Evolutionary conservation across 2,888 invertebrate genomes (phyloP), one percentile per base, ranked within the genome.

Genomic region (Tribolium freemani): DNA sequence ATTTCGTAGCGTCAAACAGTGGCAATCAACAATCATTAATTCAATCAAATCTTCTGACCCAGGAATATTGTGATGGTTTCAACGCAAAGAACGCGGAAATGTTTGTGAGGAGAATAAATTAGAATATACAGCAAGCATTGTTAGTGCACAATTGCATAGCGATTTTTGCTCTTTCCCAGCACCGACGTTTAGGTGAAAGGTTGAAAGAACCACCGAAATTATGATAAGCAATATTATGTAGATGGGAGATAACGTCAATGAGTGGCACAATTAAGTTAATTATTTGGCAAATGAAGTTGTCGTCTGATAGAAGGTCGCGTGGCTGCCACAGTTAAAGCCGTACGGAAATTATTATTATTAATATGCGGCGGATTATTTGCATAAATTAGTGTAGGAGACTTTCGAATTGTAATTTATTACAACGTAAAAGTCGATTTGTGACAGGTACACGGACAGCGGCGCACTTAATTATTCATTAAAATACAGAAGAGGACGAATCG

Each of bases 381-480:
- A 64, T 64, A 64, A 44, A 64, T 64, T 63, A 63, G 63, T 63
- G 63, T 60, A 60, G 63, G 63, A 30, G 63, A 63, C 63, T 63
- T 63, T 63, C 63, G 16, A 63, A 51, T 63, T 9, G 31, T 53
- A 16, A 63, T 53, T 63, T 63, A 50, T 51, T 63, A 38, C 30
- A 48, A 16, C 13, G 51, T 44, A 53, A 51, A 50, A 50, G 51
- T 63, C 54, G 9, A 13, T 31, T 51, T 20, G n/a, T 16, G 51
- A 51, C 51, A 51, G 51, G 21, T 51, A 50, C 26, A 26, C 26
- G 26, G 26, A 26, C 26, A 26, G 5, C 26, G 26, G 26, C 26
- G 26, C 5, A 26, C 26, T 26, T 26, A 26, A 26, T 26, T 26
- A 1, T 26, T 26, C 26, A 26, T 26, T 26, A 26, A 26, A 26